Evolutionary conservation across 2,888 invertebrate species (phyloP).

Genomic region (Papilio gigon): DNA sequence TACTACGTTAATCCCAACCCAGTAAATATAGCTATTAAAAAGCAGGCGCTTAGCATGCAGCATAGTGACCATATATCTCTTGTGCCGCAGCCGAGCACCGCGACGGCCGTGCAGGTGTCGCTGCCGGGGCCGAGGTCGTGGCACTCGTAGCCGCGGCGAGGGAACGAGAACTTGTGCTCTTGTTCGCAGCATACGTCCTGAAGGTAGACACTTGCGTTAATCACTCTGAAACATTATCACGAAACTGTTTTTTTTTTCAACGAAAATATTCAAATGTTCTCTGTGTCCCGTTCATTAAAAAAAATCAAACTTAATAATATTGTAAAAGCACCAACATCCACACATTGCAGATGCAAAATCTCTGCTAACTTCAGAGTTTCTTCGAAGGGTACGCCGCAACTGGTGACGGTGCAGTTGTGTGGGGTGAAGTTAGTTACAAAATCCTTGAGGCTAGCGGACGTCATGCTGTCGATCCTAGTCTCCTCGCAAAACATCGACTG

Average conservation of each 20-base stretch:
- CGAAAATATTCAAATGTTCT: too few relatives aligned
- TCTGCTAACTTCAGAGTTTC: conserved; percentile 66
- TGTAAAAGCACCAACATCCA: conserved; percentile 47
- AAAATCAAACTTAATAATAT: too few relatives aligned
- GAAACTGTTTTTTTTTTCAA: too few relatives aligned
- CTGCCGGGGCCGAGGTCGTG: conserved; percentile 61
- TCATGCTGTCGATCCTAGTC: conserved; percentile 57
- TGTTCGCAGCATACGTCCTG: conserved; percentile 53
- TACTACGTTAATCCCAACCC: background rate
- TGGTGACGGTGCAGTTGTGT: conserved; percentile 60
- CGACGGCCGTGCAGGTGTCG: conserved; percentile 69
- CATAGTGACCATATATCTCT: conserved; percentile 54
- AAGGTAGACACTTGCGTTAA: too few relatives aligned
- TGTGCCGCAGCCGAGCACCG: conserved; percentile 66
- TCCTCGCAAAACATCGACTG: conserved; percentile 67
- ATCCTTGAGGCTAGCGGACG: conserved; percentile 48
- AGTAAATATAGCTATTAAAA: conserved; percentile 14
- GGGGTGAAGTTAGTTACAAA: conserved; percentile 58
- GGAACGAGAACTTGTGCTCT: conserved; percentile 45
- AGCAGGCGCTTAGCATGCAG: background rate
- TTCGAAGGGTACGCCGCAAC: conserved; percentile 66
- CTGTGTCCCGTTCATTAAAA: too few relatives aligned
- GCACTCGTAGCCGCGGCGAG: conserved; percentile 61
- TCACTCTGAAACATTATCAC: too few relatives aligned
- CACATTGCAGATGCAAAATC: conserved; percentile 49